Evolutionary conservation across 2,113 vertebrate species (phyloP), one percentile per base, ranked within the genome.

Genomic region (Acanthochromis polyacanthus): DNA sequence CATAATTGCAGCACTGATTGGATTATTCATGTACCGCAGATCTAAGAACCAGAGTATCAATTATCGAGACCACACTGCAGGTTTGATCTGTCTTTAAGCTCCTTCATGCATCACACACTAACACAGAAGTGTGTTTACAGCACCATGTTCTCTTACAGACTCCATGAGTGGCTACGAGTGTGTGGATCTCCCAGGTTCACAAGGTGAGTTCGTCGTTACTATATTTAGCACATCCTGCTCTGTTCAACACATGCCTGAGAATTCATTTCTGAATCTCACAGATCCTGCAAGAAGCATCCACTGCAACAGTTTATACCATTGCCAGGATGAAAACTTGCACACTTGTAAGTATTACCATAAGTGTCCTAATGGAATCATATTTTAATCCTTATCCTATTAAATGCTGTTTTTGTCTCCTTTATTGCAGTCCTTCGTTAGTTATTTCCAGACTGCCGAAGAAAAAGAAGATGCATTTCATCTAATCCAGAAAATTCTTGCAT

Each of bases 311-410:
- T 1, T 83, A 0, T 81, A 86, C 52, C 1, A 3, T 0, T 1
- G 12, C 0, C 12, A 20, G 1, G 56, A 75, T 4, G 75, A 62
- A 11, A 22, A 1, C 45, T 0, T 78, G 17, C 9, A 0, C 36
- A 85, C 71, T 2, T 90, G 79, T 89, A 52, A 85, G 82, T 85
- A 28, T 0, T 38, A 14, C 70, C 4, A 36, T 16, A 1, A 12
- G 4, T 51, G 5, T 4, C 30, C 40, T 57, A 40, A 56, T 57
- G n/a, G 59, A 55, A 25, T 38, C 20, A 4, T 2, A 58, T 6
- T n/a, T 61, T 19, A 19, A 22, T 65, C 53, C 6, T 72, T 7
- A 30, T 25, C 2, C n/a, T 53, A 40, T 62, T 58, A 7, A 69
- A 50, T 72, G 25, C 45, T 19, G 4, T 10, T 64, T 51, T 25